Evolutionary conservation across 2,888 invertebrate genomes (phyloP).

Genomic region (Drosophila barbarae): DNA sequence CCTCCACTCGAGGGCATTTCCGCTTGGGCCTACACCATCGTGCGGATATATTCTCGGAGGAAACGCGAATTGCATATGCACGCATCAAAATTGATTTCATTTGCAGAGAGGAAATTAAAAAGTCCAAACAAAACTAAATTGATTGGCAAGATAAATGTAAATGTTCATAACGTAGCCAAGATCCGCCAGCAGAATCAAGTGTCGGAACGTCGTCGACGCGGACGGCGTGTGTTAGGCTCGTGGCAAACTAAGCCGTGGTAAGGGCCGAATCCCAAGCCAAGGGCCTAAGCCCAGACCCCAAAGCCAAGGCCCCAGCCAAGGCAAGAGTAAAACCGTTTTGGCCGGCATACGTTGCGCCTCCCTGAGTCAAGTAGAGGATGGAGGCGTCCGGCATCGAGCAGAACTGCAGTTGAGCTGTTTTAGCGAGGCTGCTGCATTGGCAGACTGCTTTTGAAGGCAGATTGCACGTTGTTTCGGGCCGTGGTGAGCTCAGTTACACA

Average conservation of each 20-base stretch:
- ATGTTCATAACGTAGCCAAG: slow-evolving; percentile 57
- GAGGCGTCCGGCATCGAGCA: slow-evolving; percentile 9
- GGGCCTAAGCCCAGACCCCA: slow-evolving; percentile 16
- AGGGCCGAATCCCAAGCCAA: slow-evolving; percentile 19
- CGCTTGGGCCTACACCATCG: slow-evolving; percentile 13
- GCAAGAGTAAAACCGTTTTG: slow-evolving; percentile 10
- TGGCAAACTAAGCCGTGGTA: slow-evolving; percentile 59
- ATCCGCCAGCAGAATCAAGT: slow-evolving; percentile 56
- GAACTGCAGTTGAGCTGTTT: slow-evolving; percentile 27
- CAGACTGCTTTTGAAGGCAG: slow-evolving; percentile 24
- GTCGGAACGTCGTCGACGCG: slow-evolving; percentile 54
- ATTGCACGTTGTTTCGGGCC: slow-evolving; percentile 19
- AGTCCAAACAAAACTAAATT: slow-evolving; percentile 70
- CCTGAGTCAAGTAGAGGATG: slow-evolving; percentile 11
- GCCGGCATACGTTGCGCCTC: slow-evolving; percentile 27
- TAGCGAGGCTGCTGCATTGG: slow-evolving; percentile 22
- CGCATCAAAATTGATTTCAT: slow-evolving; percentile 72
- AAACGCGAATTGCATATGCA: slow-evolving; percentile 45
- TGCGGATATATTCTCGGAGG: slow-evolving; percentile 4
- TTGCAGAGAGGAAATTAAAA: slow-evolving; percentile 72
- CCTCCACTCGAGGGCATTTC: slow-evolving; percentile 28
- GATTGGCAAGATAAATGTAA: slow-evolving; percentile 72
- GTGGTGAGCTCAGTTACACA: slow-evolving; percentile 4
- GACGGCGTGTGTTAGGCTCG: slow-evolving; percentile 77
- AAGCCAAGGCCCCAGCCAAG: slow-evolving; percentile 3